Percentiles rank a stretch among this genome's conserved stretches.
These are phyloP conservation scores for Maniola jurtina DNA, from an alignment of 1,140 invertebrate species.

Conservation along the genomic window DNA sequence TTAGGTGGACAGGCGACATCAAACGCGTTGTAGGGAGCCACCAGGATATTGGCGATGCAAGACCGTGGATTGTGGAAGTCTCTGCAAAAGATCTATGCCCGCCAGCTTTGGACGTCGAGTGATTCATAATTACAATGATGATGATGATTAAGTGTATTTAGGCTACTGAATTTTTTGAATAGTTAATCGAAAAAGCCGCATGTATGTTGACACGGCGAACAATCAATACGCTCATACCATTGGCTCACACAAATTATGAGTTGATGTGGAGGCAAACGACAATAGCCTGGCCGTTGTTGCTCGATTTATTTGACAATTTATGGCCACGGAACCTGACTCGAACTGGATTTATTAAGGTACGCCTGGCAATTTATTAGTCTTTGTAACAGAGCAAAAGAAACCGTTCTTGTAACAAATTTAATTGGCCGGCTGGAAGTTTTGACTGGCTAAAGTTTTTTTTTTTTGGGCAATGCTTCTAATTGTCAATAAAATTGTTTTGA, in stretches of 20 bases:
- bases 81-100: too few species aligned
- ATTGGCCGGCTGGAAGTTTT: slow-evolving; percentile 39
- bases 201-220: slow-evolving; percentile 16
- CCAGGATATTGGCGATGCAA: too few species aligned
- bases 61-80: too few species aligned
- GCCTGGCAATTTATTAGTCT: slow-evolving; percentile 61
- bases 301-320: slow-evolving; percentile 73
- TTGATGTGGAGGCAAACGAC: slow-evolving; percentile 30
- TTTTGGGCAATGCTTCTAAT: not conserved
- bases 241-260: slow-evolving; percentile 28
- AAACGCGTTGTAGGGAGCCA: too few species aligned
- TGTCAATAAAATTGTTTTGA: not conserved
- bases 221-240: slow-evolving; percentile 21
- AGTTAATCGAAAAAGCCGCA: not conserved
- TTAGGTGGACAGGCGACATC: too few species aligned
- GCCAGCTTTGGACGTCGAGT: too few species aligned
- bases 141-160: not conserved
- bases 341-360: slow-evolving; percentile 68
- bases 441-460: slow-evolving; percentile 1
- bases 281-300: slow-evolving; percentile 38
- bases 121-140: too few species aligned
- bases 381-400: slow-evolving; percentile 50
- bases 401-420: slow-evolving; percentile 42
- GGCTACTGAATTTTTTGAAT: not conserved
- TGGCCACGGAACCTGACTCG: slow-evolving; percentile 62